These are phyloP conservation scores for Tuberolachnus salignus DNA, from an alignment of 2,888 invertebrate species.

Conservation along the genomic window DNA sequence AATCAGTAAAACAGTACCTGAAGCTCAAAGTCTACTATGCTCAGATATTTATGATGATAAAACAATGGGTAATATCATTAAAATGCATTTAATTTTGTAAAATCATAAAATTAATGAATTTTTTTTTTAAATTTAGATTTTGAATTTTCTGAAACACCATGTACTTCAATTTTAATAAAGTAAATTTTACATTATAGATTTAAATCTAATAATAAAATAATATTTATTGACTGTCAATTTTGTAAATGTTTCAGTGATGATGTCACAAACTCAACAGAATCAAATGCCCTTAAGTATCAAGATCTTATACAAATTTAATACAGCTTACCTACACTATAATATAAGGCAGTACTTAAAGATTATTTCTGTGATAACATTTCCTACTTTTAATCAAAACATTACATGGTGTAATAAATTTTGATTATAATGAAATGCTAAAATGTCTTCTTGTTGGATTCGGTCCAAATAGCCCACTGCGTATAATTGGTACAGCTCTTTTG, in stretches of 20 bases:
- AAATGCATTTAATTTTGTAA: background rate
- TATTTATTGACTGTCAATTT: background rate
- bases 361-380: slow-evolving; percentile 42
- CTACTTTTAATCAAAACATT: slow-evolving; percentile 1
- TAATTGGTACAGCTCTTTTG: slow-evolving; percentile 6
- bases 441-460: slow-evolving; percentile 37
- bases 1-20: slow-evolving; percentile 42
- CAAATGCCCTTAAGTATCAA: slow-evolving; percentile 44
- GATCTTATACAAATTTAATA: slow-evolving; percentile 52
- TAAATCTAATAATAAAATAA: background rate
- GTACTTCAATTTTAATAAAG: slow-evolving; percentile 24
- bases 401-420: background rate
- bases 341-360: slow-evolving; percentile 16
- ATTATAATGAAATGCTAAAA: background rate
- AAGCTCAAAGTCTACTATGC: slow-evolving; percentile 49
- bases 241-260: slow-evolving; percentile 41
- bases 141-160: slow-evolving; percentile 7
- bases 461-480: slow-evolving; percentile 33
- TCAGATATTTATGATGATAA: slow-evolving; percentile 30
- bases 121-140: slow-evolving; percentile 24
- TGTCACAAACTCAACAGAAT: slow-evolving; percentile 14
- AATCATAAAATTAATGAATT: too few relatives aligned
- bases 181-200: slow-evolving; percentile 1
- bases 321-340: background rate
- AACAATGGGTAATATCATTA: slow-evolving; percentile 44